phyloP scores from a whole-genome alignment of 35 echinoderm and acorn worm genomes.

The Heliocidaris tuberculata region DNA sequence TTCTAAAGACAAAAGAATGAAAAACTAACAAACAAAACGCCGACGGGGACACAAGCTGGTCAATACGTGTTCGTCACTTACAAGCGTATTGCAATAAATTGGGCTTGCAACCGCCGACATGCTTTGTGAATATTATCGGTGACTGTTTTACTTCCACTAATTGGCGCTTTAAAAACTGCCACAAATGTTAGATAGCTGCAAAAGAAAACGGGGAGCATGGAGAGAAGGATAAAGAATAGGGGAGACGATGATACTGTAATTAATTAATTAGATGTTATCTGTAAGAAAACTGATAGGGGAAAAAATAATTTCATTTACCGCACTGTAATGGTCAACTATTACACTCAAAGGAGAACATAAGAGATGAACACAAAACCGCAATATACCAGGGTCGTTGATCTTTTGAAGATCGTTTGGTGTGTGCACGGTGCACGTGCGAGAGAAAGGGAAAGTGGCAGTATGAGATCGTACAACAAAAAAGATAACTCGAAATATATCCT shows the following conservation, averaged over 20 bases:
- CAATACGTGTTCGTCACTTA: not conserved
- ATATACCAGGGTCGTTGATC: not conserved
- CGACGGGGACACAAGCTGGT: not conserved
- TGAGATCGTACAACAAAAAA: no score
- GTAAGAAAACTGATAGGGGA: not conserved
- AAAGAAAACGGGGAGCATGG: no score
- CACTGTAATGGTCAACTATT: not conserved
- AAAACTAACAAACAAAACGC: constrained; percentile 4
- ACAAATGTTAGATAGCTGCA: not conserved
- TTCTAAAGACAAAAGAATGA: not conserved
- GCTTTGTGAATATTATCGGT: not conserved
- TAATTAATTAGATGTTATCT: not conserved
- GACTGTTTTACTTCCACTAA: not conserved
- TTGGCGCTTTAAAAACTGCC: not conserved
- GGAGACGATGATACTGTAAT: not conserved
- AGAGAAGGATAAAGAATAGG: not conserved
- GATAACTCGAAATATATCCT: no score
- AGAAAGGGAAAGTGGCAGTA: no score
- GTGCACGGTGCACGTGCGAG: no score
- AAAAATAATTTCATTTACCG: not conserved
- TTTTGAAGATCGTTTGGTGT: not conserved
- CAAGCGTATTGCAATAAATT: not conserved
- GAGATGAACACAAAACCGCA: not conserved
- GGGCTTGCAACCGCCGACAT: not conserved
- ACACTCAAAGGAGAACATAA: not conserved